Conservation (phyloP, 1,140 invertebrate species). For the Mesaphorura yosii region DNA sequence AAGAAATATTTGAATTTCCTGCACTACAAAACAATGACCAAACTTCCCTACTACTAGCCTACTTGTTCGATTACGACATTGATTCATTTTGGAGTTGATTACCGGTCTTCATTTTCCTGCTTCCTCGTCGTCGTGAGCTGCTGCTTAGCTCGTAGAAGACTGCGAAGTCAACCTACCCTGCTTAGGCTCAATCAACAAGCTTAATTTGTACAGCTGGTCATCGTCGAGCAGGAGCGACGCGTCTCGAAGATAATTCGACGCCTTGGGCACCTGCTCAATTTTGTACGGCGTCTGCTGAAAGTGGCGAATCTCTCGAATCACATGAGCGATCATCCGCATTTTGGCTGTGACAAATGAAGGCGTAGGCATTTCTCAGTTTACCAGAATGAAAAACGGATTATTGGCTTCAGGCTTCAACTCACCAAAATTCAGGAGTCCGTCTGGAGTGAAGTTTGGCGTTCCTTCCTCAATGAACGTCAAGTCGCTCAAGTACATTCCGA, state of each 20-base stretch:
- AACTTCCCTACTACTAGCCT: too few relatives aligned
- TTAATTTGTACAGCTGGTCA: slow-evolving; percentile 70
- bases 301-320: slow-evolving; percentile 80
- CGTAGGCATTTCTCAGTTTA: not conserved
- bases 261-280: slow-evolving; percentile 34
- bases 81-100: too few relatives aligned
- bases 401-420: slow-evolving; percentile 96
- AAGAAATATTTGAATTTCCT: too few relatives aligned
- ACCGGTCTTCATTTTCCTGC: too few relatives aligned
- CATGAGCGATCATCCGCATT: slow-evolving; percentile 92
- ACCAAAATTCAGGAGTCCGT: slow-evolving; percentile 84
- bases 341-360: too few relatives aligned
- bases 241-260: slow-evolving; percentile 68
- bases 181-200: slow-evolving; percentile 72
- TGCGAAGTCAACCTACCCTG: slow-evolving; percentile 46
- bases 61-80: too few relatives aligned
- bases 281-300: slow-evolving; percentile 88
- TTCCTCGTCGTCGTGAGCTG: too few relatives aligned
- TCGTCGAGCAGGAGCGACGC: slow-evolving; percentile 60
- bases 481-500: slow-evolving; percentile 82
- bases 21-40: too few relatives aligned
- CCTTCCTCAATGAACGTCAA: slow-evolving; percentile 90
- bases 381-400: slow-evolving; percentile 48
- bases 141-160: too few relatives aligned
- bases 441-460: slow-evolving; percentile 80